Base-by-base conservation (phyloP, 1,140 invertebrate genomes). In the Leucophenga varia region DNA sequence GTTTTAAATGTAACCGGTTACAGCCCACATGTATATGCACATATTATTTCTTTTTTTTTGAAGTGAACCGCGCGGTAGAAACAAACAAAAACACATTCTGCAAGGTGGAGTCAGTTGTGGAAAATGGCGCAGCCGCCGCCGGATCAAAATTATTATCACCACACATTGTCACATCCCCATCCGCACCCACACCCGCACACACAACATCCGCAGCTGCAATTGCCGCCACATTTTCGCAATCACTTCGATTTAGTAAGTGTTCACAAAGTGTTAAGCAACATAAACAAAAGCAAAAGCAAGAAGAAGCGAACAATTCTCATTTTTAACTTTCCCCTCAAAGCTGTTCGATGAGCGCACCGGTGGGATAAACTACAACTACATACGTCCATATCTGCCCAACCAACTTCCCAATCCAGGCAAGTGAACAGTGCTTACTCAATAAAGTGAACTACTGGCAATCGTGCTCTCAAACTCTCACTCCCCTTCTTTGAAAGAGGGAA, bases 81-180 rank as follows among this genome's bases (percentile, higher is more conserved):
- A 12, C 22, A 47, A 40, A 20, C 7, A 43, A 40, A 19, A 14
- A 21, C 14, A 21, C 35, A 39, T n/a, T n/a, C n/a, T 43, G 43
- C 41, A 48, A 37, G 21, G 49, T 35, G 41, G 41, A 50, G 59
- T 41, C 38, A 39, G 21, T 22, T 48, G 49, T 37, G 55, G 59
- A 70, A 70, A 63, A 70, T 65, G 65, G 65, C 65, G 65, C 65
- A 70, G 57, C 65, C 57, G 59, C 65, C 65, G 49, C 61, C 65
- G 40, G 65, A 70, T 61, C 65, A 70, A 49, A 70, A 70, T 25
- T 70, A 65, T 56, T 70, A 65, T 34, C 64, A 68, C 38, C 64
- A 69, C 25, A 50, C 64, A 35, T 50, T 63, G 47, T 50, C 65
- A 17, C 65, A 70, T 44, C 20, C 64, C n/a, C 63, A 68, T 38